Evolutionary conservation across 2,797 vertebrate species (phyloP).

Genomic region (Aselliscus stoliczkanus): DNA sequence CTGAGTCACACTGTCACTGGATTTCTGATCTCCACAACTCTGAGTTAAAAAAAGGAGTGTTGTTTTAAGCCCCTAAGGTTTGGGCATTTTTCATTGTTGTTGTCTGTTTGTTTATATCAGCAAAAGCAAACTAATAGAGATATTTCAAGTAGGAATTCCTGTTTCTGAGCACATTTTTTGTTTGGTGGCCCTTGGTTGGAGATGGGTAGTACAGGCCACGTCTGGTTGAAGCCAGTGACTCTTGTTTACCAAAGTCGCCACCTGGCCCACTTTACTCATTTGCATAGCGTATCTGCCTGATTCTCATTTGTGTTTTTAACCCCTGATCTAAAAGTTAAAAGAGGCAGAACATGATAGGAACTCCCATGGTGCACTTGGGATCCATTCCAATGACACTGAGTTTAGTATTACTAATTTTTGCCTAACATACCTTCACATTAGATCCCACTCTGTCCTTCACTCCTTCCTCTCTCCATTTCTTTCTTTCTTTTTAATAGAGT

Average conservation of each 20-base stretch:
- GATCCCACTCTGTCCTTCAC: background rate
- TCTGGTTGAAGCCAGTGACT: background rate
- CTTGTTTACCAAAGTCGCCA: background rate
- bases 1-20: background rate
- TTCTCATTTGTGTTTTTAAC: background rate
- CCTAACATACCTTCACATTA: background rate
- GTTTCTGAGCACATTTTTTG: background rate
- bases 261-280: background rate
- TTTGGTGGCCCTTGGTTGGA: background rate
- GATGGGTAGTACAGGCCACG: background rate
- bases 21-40: background rate
- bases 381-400: background rate
- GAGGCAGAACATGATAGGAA: background rate
- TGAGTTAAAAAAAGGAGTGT: background rate
- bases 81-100: background rate
- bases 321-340: background rate
- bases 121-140: background rate
- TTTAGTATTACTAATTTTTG: background rate
- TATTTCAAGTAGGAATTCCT: background rate
- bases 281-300: background rate
- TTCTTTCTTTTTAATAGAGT: slow-evolving; percentile 41
- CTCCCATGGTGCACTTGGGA: background rate
- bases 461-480: background rate
- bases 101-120: background rate
- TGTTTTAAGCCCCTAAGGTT: background rate